Percentiles rank a stretch among this genome's conserved stretches.
phyloP scores from a whole-genome alignment of 2,888 invertebrate species.

The Callosobruchus maculatus region DNA sequence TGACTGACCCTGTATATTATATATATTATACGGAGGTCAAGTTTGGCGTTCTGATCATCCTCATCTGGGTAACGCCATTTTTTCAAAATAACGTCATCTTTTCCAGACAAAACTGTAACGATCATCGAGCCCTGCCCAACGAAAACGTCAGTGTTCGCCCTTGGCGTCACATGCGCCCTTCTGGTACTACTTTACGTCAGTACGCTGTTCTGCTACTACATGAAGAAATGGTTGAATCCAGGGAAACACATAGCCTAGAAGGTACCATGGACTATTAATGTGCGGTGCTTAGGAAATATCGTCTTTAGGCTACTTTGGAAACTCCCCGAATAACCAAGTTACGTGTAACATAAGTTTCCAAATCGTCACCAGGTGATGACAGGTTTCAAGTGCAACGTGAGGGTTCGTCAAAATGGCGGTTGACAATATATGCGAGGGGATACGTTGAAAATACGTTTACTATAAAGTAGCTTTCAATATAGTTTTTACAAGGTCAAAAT shows the following conservation, averaged over 20 bases:
- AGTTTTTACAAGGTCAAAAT: neutral
- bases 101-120: slow-evolving; percentile 83
- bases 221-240: slow-evolving; percentile 87
- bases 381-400: neutral
- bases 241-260: slow-evolving; percentile 72
- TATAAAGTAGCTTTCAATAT: neutral
- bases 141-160: slow-evolving; percentile 83
- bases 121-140: slow-evolving; percentile 90
- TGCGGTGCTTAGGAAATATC: neutral
- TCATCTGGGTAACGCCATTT: too few species aligned
- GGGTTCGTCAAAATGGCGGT: neutral
- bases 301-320: slow-evolving; percentile 11
- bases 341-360: neutral
- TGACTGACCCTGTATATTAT: too few species aligned
- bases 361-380: neutral
- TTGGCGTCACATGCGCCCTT: slow-evolving; percentile 88
- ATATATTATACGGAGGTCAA: too few species aligned
- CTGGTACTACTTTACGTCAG: slow-evolving; percentile 86
- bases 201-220: slow-evolving; percentile 88
- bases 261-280: neutral
- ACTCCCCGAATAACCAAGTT: neutral
- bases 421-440: neutral
- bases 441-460: neutral
- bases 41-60: too few species aligned
- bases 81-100: slow-evolving; percentile 16